phyloP scores from a whole-genome alignment of 2,113 vertebrate species.

The Saccopteryx bilineata region DNA sequence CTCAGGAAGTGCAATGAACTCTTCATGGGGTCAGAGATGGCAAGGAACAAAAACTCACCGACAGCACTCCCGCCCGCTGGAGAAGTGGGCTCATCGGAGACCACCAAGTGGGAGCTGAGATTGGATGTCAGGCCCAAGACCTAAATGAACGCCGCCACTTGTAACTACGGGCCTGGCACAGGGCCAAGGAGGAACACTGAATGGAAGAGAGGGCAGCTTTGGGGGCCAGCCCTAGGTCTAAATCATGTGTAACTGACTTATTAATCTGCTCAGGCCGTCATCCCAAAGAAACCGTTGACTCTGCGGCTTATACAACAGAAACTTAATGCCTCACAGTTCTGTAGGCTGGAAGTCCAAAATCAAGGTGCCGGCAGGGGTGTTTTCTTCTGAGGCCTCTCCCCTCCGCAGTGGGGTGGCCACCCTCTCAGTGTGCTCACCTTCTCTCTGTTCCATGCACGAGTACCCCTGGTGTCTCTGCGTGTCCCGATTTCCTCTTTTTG shows the following conservation, averaged over 20 bases:
- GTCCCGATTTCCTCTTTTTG: not conserved
- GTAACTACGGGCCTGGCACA: no score
- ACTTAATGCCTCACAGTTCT: not conserved
- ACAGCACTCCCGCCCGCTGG: not conserved
- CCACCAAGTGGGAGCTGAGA: not conserved
- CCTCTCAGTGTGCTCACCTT: not conserved
- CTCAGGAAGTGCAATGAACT: not conserved
- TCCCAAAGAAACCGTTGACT: no score
- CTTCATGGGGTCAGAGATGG: not conserved
- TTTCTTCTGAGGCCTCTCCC: not conserved
- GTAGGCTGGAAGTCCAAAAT: not conserved
- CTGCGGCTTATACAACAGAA: not conserved
- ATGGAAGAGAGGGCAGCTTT: not conserved
- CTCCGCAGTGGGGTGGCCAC: rapidly evolving
- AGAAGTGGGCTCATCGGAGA: not conserved
- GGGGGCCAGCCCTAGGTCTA: not conserved
- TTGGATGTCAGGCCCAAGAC: not conserved
- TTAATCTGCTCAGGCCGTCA: rapidly evolving
- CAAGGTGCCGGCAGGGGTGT: not conserved
- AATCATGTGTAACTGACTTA: not conserved
- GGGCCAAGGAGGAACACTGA: not conserved
- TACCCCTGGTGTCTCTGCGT: not conserved
- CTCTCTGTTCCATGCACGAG: rapidly evolving
- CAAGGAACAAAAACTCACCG: not conserved
- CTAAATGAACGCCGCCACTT: not conserved